These are phyloP conservation scores for Podarcis lilfordi DNA, from an alignment of 2,797 vertebrate species.

Conservation along the genomic window DNA sequence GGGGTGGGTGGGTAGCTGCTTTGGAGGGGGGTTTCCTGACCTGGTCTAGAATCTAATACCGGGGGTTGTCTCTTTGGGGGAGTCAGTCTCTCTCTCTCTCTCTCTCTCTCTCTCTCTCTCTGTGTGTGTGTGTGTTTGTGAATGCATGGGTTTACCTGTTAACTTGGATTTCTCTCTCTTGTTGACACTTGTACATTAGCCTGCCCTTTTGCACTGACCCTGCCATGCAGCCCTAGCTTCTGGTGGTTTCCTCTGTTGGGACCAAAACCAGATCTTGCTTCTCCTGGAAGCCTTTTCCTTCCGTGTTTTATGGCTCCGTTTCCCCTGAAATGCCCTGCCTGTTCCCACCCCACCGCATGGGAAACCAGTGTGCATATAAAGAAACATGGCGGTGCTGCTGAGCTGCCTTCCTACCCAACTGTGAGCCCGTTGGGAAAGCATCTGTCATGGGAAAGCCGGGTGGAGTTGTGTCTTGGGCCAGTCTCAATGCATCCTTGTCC, in stretches of 20 bases:
- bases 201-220: too few relatives aligned
- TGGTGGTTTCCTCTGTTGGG: too few relatives aligned
- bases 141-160: not conserved
- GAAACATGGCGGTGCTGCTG: not conserved
- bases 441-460: not conserved
- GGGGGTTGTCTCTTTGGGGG: not conserved
- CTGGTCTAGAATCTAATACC: too few relatives aligned
- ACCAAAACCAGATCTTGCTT: not conserved
- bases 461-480: not conserved
- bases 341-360: slow-evolving; percentile 22
- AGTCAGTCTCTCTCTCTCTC: too few relatives aligned
- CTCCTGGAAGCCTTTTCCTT: not conserved
- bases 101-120: too few relatives aligned
- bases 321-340: not conserved
- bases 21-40: not conserved
- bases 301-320: not conserved
- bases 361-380: slow-evolving; percentile 18
- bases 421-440: not conserved
- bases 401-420: not conserved
- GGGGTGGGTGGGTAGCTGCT: too few relatives aligned
- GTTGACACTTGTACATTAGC: too few relatives aligned
- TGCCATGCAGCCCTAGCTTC: not conserved
- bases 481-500: not conserved
- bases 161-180: not conserved
- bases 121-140: too few relatives aligned